A percentile compares a stretch with the other conserved stretches of the same genome.
phyloP scores from a whole-genome alignment of 2,888 invertebrate genomes.

The Eledona agricola region DNA sequence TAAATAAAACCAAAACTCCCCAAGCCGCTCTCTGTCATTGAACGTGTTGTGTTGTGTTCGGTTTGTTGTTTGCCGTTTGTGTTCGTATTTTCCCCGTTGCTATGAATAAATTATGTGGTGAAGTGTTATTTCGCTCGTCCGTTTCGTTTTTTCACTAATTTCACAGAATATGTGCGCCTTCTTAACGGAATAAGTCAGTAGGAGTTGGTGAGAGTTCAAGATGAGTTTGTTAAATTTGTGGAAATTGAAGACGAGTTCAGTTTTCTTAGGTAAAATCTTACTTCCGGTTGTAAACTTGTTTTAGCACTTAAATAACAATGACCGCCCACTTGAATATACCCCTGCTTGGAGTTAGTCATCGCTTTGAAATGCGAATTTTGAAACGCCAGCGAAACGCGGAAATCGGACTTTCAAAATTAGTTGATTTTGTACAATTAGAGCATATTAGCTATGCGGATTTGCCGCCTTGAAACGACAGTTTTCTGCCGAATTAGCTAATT shows the following conservation, averaged over 20 bases:
- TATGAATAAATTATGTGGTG: too few relatives aligned
- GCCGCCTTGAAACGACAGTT: too few relatives aligned
- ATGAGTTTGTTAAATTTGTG: slow-evolving; percentile 13
- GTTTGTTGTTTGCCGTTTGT: slow-evolving; percentile 3
- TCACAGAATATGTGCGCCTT: slow-evolving; percentile 5
- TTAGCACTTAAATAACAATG: slow-evolving; percentile 1
- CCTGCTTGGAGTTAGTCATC: slow-evolving; percentile 3
- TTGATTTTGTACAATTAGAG: too few relatives aligned
- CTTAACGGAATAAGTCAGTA: neutral
- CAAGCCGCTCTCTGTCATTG: slow-evolving; percentile 3
- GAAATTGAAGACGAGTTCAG: slow-evolving; percentile 7
- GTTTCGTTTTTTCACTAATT: neutral
- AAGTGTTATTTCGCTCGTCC: neutral
- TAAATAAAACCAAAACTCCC: too few relatives aligned
- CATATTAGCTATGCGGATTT: too few relatives aligned
- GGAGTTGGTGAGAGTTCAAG: neutral
- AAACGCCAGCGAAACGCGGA: too few relatives aligned
- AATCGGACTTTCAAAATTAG: too few relatives aligned
- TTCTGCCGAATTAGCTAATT: too few relatives aligned
- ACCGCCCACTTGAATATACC: neutral
- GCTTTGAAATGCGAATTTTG: slow-evolving; percentile 2
- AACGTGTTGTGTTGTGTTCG: slow-evolving; percentile 5
- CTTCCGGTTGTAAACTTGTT: slow-evolving; percentile 12
- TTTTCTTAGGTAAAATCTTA: slow-evolving; percentile 17
- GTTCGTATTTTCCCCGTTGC: slow-evolving; percentile 1